phyloP scores from a whole-genome alignment of 2,888 invertebrate species.

The Gastracanthus pulcherrimus region DNA sequence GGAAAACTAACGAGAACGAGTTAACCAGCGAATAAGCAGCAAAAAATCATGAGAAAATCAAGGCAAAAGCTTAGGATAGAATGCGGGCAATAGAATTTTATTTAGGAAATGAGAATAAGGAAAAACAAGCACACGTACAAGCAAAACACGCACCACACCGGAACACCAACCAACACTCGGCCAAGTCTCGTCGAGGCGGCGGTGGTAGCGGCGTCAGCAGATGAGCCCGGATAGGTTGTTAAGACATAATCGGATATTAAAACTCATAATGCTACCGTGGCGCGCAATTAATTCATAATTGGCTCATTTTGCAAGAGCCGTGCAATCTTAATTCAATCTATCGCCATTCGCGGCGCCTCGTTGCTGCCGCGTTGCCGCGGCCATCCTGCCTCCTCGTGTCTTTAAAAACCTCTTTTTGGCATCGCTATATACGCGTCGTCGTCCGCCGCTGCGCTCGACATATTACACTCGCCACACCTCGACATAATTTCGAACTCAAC shows the following conservation, averaged over 20 bases:
- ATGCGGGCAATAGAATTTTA: conserved; percentile 34
- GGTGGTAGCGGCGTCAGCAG: not conserved
- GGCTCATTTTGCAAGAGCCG: conserved; percentile 73
- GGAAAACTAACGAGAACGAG: conserved; percentile 10
- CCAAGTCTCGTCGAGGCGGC: conserved; percentile 9
- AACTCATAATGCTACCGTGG: conserved; percentile 73
- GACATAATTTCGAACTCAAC: conserved; percentile 68
- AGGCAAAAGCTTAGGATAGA: not conserved
- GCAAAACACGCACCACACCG: conserved; percentile 22
- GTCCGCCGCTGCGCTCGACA: too few relatives aligned
- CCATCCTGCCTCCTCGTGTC: conserved; percentile 59
- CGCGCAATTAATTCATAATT: conserved; percentile 76
- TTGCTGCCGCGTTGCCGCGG: too few relatives aligned
- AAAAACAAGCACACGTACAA: conserved; percentile 13
- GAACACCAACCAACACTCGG: conserved; percentile 29
- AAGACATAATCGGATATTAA: conserved; percentile 76
- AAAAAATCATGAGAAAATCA: conserved; percentile 19
- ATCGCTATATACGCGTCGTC: too few relatives aligned
- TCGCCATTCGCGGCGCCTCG: conserved; percentile 73
- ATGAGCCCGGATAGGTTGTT: conserved; percentile 67
- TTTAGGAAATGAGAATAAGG: conserved; percentile 24
- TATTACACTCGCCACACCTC: conserved; percentile 62
- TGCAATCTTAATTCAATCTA: conserved; percentile 77
- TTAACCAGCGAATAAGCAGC: not conserved
- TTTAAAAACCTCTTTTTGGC: conserved; percentile 64